phyloP scores from a whole-genome alignment of 2,797 vertebrate genomes.

The Trachops cirrhosus region DNA sequence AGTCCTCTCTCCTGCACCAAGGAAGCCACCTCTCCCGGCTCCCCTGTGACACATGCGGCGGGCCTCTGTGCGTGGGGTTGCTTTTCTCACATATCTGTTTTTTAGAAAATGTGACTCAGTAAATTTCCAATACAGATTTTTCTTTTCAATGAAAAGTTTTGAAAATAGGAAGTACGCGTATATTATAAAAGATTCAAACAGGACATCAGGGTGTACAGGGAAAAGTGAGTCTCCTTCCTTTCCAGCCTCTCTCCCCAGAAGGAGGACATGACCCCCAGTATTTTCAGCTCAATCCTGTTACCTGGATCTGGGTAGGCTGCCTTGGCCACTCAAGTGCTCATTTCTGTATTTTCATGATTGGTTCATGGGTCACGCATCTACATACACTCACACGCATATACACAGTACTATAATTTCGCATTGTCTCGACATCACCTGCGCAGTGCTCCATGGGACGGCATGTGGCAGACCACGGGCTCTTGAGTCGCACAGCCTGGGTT shows the following conservation, averaged over 20 bases:
- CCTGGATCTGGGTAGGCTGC: not conserved
- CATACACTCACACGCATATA: not conserved
- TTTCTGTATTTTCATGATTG: not conserved
- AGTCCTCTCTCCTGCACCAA: not conserved
- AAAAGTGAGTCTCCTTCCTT: not conserved
- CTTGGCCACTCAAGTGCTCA: not conserved
- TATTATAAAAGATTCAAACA: not conserved
- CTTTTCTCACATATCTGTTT: not conserved
- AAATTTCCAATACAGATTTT: slow-evolving; percentile 34
- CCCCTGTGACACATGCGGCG: not conserved
- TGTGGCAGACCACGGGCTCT: not conserved
- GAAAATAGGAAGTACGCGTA: not conserved
- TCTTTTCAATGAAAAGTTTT: slow-evolving; percentile 3
- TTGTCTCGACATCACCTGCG: not conserved
- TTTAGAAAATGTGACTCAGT: not conserved
- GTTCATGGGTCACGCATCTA: not conserved
- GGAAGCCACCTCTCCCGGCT: not conserved
- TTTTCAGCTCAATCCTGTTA: not conserved
- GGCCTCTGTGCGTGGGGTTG: not conserved
- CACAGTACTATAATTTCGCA: not conserved
- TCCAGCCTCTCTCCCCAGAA: not conserved
- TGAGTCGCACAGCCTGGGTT: not conserved
- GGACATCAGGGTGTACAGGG: not conserved
- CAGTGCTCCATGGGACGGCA: not conserved
- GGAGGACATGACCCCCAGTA: not conserved